Conservation (phyloP, 2,888 invertebrate genomes). For the Serripes groenlandicus region DNA sequence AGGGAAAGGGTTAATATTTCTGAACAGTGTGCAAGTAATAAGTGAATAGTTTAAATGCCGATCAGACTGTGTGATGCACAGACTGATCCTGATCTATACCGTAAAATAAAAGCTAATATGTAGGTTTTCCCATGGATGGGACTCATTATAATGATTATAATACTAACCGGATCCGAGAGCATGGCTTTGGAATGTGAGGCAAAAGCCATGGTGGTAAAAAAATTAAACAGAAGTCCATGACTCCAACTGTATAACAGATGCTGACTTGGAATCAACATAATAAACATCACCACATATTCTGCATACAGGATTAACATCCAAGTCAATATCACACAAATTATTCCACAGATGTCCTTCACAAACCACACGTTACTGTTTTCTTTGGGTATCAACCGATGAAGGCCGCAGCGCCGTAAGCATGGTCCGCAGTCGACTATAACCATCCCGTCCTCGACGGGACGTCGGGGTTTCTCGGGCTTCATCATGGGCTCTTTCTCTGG, state of each 20-base stretch:
- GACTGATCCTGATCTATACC: too few relatives aligned
- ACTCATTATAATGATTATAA: neutral
- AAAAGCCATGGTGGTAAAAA: slow-evolving; percentile 91
- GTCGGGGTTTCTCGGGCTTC: slow-evolving; percentile 54
- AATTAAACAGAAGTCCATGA: slow-evolving; percentile 93
- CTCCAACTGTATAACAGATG: slow-evolving; percentile 88
- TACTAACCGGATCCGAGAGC: slow-evolving; percentile 94
- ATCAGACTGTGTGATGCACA: too few relatives aligned
- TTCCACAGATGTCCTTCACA: slow-evolving; percentile 94
- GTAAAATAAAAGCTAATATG: too few relatives aligned
- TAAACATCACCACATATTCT: slow-evolving; percentile 93
- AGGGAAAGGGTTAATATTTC: too few relatives aligned
- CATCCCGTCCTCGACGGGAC: slow-evolving; percentile 80
- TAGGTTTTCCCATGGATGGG: too few relatives aligned
- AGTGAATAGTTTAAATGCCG: too few relatives aligned
- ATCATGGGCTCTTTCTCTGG: slow-evolving; percentile 39
- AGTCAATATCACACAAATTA: slow-evolving; percentile 93
- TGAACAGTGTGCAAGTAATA: too few relatives aligned
- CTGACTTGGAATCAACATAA: slow-evolving; percentile 94
- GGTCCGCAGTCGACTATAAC: slow-evolving; percentile 81
- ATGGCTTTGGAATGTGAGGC: slow-evolving; percentile 94
- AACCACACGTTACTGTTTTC: slow-evolving; percentile 88
- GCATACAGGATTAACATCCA: slow-evolving; percentile 94
- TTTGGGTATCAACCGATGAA: slow-evolving; percentile 63
- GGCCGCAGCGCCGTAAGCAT: slow-evolving; percentile 77